Percentiles rank a stretch among this genome's conserved stretches.
Evolutionary conservation across 92 coral and sea anemone species (phyloP).

Genomic region (Pocillopora grandis): DNA sequence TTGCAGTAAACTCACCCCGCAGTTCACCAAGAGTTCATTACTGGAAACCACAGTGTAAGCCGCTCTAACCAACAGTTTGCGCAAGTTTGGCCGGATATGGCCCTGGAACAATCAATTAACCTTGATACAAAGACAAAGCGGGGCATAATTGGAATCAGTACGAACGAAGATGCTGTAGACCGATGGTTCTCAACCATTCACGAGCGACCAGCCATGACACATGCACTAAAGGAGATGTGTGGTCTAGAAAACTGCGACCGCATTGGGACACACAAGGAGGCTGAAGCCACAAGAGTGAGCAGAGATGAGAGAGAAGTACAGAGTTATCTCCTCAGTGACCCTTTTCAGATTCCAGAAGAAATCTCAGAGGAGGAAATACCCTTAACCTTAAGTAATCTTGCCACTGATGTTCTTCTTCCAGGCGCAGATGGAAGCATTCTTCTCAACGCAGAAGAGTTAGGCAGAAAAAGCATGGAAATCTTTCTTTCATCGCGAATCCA

Average conservation of each 20-base stretch:
- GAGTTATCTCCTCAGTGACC: not conserved
- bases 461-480: too few relatives aligned
- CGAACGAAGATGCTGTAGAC: conserved; percentile 36
- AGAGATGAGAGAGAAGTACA: conserved; percentile 54
- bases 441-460: too few relatives aligned
- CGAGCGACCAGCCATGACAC: conserved; percentile 48
- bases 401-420: too few relatives aligned
- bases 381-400: too few relatives aligned
- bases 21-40: conserved; percentile 24
- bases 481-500: too few relatives aligned
- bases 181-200: conserved; percentile 49
- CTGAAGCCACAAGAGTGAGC: conserved; percentile 25
- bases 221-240: conserved; percentile 52
- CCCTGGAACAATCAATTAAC: not conserved
- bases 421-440: too few relatives aligned
- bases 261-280: conserved; percentile 52
- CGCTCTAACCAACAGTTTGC: conserved; percentile 53
- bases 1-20: conserved; percentile 30
- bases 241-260: not conserved
- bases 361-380: too few relatives aligned
- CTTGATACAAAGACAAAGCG: not conserved
- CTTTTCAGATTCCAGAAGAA: too few relatives aligned
- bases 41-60: conserved; percentile 41
- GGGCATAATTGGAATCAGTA: conserved; percentile 7
- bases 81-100: conserved; percentile 13